These are phyloP conservation scores for Amphiura filiformis DNA, from an alignment of 35 echinoderm and acorn worm species.

Conservation along the genomic window DNA sequence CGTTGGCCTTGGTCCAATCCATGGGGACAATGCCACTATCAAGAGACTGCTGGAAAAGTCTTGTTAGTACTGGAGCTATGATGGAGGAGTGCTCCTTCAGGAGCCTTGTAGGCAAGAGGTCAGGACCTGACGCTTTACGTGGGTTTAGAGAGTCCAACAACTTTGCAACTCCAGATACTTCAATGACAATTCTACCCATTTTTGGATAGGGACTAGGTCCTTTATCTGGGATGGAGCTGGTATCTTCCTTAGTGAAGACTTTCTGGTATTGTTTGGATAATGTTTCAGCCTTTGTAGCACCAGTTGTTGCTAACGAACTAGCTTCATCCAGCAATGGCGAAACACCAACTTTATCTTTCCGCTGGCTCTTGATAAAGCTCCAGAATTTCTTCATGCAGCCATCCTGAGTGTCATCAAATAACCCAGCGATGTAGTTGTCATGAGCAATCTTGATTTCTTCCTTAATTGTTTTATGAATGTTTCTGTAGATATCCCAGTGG, in stretches of 20 bases:
- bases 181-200: background rate
- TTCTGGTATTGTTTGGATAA: background rate
- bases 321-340: background rate
- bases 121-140: slow-evolving; percentile 38
- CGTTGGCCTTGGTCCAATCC: slow-evolving; percentile 30
- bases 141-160: background rate
- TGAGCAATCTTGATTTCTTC: background rate
- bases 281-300: background rate
- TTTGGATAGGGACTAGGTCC: slow-evolving; percentile 1
- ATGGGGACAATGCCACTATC: slow-evolving; percentile 15
- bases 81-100: slow-evolving; percentile 8
- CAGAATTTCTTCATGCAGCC: slow-evolving; percentile 24
- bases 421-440: background rate
- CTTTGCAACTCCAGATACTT: background rate
- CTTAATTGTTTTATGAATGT: slow-evolving; percentile 20
- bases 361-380: slow-evolving; percentile 35
- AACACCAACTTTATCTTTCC: slow-evolving; percentile 25
- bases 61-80: slow-evolving; percentile 33
- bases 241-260: background rate
- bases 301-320: background rate
- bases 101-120: slow-evolving; percentile 18
- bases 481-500: too few relatives aligned
- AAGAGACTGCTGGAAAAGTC: slow-evolving; percentile 26
- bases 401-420: slow-evolving; percentile 1
- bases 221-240: background rate